These are phyloP conservation scores for Scolanthus callimorphus DNA, from an alignment of 92 coral and sea anemone genomes.

Conservation along the genomic window DNA sequence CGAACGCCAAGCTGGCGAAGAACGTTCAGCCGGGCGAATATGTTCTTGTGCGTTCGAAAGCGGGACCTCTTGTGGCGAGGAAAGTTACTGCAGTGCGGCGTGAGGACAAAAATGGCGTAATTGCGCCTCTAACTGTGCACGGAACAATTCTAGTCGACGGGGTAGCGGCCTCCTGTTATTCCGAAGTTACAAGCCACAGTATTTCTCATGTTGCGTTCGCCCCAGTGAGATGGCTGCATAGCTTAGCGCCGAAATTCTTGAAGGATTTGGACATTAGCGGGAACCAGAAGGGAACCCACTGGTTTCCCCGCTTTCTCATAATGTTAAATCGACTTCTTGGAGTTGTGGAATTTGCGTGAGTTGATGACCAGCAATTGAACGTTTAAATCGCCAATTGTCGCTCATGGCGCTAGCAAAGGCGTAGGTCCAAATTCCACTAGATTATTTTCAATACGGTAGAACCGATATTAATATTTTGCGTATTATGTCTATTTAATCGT, in stretches of 20 bases:
- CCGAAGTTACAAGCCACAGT: slow-evolving; percentile 66
- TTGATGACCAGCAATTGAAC: not conserved
- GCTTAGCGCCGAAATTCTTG: slow-evolving; percentile 42
- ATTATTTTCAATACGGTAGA: no score
- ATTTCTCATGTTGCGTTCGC: slow-evolving; percentile 67
- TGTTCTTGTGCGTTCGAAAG: slow-evolving; percentile 44
- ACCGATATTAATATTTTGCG: no score
- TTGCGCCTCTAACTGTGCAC: slow-evolving; percentile 85
- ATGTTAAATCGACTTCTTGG: slow-evolving; percentile 46
- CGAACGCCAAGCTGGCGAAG: slow-evolving; percentile 66
- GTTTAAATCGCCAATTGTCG: not conserved
- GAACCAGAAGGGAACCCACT: slow-evolving; percentile 77
- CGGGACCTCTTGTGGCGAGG: slow-evolving; percentile 42
- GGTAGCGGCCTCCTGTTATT: slow-evolving; percentile 89
- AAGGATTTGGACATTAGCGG: slow-evolving; percentile 12
- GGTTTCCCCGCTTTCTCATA: slow-evolving; percentile 82
- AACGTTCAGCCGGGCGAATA: slow-evolving; percentile 61
- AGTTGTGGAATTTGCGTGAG: slow-evolving; percentile 33
- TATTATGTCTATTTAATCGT: not conserved
- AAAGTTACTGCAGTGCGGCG: slow-evolving; percentile 46
- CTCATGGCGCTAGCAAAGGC: no score
- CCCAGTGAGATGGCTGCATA: slow-evolving; percentile 63
- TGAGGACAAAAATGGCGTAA: slow-evolving; percentile 53
- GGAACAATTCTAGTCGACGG: slow-evolving; percentile 88
- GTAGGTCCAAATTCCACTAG: no score